Evolutionary conservation across 1,140 invertebrate species (phyloP), one percentile per base, ranked within the genome.

Genomic region (Diplogasteroides magnus): DNA sequence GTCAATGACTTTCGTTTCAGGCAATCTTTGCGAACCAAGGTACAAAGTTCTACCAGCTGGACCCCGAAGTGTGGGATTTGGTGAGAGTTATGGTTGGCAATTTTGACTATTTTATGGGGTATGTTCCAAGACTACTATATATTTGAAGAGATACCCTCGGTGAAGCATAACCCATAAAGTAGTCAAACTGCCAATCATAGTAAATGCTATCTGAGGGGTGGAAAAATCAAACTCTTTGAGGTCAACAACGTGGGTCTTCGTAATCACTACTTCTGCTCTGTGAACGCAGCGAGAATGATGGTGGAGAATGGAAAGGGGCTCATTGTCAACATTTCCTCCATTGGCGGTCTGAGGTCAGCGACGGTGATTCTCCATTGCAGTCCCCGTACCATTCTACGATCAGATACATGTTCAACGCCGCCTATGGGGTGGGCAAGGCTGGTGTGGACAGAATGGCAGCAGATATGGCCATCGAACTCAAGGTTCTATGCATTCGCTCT

Each of bases 301-400:
- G 79, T 83, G 1, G 76, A 77, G 19, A 57, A 79, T n/a, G 81
- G 80, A 67, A 48, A 68, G 29, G 85, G 85, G 1, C 70, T 86
- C 0, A 86, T 86, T 67, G 78, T 86, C 1, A 85, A 85, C 66
- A 80, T 86, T 31, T 85, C 84, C 27, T 86, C 85, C 11, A 69
- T 66, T 31, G 85, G 86, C 48, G 85, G 85, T 25, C 75, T 62
- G 15, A 63, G 63, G 68, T 68, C 28, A 23, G 59, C 56, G 32
- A 14, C n/a, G n/a, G n/a, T n/a, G n/a, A n/a, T n/a, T n/a, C n/a
- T n/a, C n/a, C n/a, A n/a, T n/a, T n/a, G n/a, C n/a, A n/a, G n/a
- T n/a, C n/a, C n/a, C n/a, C n/a, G n/a, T n/a, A n/a, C n/a, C n/a
- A n/a, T n/a, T n/a, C n/a, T n/a, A n/a, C 3, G 6, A 23, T 85